Percentiles rank a stretch among this genome's conserved stretches.
Evolutionary conservation across 2,113 vertebrate genomes (phyloP).

Genomic region (Cyprinodon brontotheroides): DNA sequence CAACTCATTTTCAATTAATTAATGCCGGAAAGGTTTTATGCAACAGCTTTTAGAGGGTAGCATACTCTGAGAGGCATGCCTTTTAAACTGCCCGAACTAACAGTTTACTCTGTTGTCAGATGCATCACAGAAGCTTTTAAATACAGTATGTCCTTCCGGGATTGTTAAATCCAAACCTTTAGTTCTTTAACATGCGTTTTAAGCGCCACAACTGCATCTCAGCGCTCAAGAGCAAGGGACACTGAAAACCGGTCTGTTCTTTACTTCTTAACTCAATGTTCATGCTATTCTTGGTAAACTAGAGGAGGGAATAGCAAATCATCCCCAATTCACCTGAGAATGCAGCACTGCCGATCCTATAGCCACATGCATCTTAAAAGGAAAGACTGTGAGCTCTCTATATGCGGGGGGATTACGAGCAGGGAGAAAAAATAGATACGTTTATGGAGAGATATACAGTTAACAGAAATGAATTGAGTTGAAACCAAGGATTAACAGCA

Average conservation of each 20-base stretch:
- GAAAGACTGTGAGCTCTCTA: conserved; percentile 33
- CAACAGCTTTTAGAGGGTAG: conserved; percentile 74
- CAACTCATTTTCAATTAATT: conserved; percentile 72
- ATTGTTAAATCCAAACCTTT: conserved; percentile 65
- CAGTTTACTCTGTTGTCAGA: conserved; percentile 64
- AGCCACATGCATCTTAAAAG: conserved; percentile 64
- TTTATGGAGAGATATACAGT: conserved; percentile 10
- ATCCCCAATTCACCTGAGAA: conserved; percentile 60
- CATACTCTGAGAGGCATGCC: conserved; percentile 66
- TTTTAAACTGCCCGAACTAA: conserved; percentile 71
- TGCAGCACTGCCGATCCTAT: conserved; percentile 43
- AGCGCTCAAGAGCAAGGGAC: conserved; percentile 47
- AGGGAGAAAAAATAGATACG: conserved; percentile 5
- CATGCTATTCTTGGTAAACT: conserved; percentile 54
- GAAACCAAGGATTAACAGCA: conserved; percentile 22
- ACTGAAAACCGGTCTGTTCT: conserved; percentile 34
- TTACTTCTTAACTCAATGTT: conserved; percentile 27
- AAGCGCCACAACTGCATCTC: conserved; percentile 54
- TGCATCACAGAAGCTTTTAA: conserved; percentile 57
- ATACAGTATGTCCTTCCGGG: conserved; percentile 53
- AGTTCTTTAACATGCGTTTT: conserved; percentile 70
- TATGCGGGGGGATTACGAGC: conserved; percentile 8
- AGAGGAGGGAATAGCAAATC: conserved; percentile 65
- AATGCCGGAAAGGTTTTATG: conserved; percentile 68
- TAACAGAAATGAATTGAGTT: conserved; percentile 2